These are phyloP conservation scores for Rhipidura dahli DNA, from an alignment of 2,113 vertebrate species.

Conservation along the genomic window DNA sequence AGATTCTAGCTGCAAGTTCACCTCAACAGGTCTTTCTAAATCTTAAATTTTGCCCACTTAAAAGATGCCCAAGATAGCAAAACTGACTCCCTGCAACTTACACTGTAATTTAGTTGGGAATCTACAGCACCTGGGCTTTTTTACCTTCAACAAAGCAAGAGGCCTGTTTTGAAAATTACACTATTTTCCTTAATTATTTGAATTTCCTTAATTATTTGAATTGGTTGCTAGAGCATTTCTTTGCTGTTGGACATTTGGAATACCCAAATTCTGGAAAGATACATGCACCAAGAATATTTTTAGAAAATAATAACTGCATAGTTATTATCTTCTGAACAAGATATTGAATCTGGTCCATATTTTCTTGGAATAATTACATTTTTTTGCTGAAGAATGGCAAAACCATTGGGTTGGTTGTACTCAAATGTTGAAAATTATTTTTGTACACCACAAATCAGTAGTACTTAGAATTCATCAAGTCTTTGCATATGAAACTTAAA, in stretches of 20 bases:
- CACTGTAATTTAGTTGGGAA: neutral
- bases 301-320: neutral
- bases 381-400: neutral
- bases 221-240: neutral
- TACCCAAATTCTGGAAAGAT: neutral
- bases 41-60: neutral
- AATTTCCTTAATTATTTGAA: slow-evolving; percentile 2
- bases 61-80: neutral
- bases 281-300: neutral
- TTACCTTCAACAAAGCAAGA: neutral
- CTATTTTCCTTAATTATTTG: neutral
- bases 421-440: neutral
- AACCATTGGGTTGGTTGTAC: neutral
- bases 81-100: neutral
- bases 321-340: neutral
- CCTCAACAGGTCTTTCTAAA: neutral
- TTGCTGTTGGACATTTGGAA: neutral
- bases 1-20: neutral
- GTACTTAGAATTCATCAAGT: neutral
- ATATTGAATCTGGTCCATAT: neutral
- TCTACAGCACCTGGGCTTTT: neutral
- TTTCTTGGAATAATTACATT: neutral
- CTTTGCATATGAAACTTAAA: neutral
- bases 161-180: neutral
- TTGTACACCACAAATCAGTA: neutral